Base-by-base conservation (phyloP, 2,797 vertebrate species). In the Gobionotothen gibberifrons region DNA sequence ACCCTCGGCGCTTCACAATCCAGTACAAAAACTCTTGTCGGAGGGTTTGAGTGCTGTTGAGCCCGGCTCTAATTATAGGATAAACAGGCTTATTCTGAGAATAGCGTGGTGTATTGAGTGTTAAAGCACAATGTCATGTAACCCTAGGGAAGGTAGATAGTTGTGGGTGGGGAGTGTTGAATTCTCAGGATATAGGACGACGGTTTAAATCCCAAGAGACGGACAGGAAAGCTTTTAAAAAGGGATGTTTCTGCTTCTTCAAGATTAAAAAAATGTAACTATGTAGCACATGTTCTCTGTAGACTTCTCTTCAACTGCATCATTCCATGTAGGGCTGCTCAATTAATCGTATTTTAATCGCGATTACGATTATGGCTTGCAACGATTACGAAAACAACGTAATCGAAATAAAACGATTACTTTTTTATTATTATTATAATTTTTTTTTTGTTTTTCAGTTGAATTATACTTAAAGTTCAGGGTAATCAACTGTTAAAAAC, bases 51-150 rank as follows among this genome's bases (percentile, higher is more conserved):
- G 83, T 82, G 79, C 80, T 57, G 63, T 82, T 90, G 90, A 93
- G 90, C 90, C 78, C 62, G 5, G 70, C 83, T 90, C 86, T 90
- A 90, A 93, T 93, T 92, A 93, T 92, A 86, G 93, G 91, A 93
- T 94, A 90, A 93, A 91, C 88, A 83, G 90, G 91, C 91, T 95
- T 93, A 93, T 85, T 84, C 81, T 70, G 72, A 89, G 85, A 87
- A 87, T 82, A 85, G 78, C 26, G 46, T 69, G 64, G 72, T 60
- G 15, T 81, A 84, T 80, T 78, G 82, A 82, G 87, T 87, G 86
- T 90, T 89, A 86, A 88, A 85, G 76, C 69, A 79, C 82, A 81
- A 79, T 74, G 89, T 87, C 64, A 68, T 76, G 84, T 86, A 83
- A 86, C 83, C 78, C 78, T 48, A 16, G 8, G 59, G 72, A 79